Conservation (phyloP, 2,888 invertebrate genomes). For the Homarus gammarus region DNA sequence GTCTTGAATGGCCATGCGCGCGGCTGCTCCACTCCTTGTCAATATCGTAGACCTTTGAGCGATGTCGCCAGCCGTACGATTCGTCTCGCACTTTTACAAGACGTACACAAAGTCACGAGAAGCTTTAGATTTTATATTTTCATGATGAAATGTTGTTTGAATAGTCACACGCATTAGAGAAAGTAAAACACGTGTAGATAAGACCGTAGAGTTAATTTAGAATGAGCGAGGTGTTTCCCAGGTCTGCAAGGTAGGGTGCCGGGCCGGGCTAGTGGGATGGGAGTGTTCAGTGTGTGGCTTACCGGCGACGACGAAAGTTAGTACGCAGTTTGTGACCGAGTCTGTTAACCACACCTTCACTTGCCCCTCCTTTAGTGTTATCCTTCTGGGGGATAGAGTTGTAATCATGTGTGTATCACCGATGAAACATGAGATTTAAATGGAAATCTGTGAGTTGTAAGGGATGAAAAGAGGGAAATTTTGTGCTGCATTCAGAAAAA, state of each 20-base stretch:
- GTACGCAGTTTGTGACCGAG: background rate
- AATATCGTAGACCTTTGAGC: constrained; percentile 48
- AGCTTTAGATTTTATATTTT: background rate
- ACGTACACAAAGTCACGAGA: background rate
- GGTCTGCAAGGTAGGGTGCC: constrained; percentile 18
- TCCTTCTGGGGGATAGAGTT: background rate
- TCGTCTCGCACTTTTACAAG: background rate
- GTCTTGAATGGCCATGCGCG: constrained; percentile 53
- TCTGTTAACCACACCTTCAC: constrained; percentile 26
- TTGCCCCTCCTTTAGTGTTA: background rate
- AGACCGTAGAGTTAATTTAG: constrained; percentile 23
- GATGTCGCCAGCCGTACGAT: constrained; percentile 36
- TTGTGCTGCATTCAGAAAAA: constrained; percentile 14
- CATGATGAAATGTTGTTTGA: background rate
- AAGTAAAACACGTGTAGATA: constrained; percentile 23
- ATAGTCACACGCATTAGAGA: background rate
- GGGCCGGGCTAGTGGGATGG: background rate
- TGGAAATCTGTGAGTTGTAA: background rate
- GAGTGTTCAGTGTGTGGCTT: constrained; percentile 38
- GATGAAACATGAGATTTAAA: background rate
- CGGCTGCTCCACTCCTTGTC: constrained; percentile 47
- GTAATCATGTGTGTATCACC: background rate
- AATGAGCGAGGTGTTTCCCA: constrained; percentile 21
- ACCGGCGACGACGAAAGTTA: constrained; percentile 16
- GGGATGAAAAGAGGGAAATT: background rate